Percentiles rank a stretch among this genome's conserved stretches.
Conservation (phyloP, 2,888 invertebrate genomes). For the Sinohyriopsis cumingii region DNA sequence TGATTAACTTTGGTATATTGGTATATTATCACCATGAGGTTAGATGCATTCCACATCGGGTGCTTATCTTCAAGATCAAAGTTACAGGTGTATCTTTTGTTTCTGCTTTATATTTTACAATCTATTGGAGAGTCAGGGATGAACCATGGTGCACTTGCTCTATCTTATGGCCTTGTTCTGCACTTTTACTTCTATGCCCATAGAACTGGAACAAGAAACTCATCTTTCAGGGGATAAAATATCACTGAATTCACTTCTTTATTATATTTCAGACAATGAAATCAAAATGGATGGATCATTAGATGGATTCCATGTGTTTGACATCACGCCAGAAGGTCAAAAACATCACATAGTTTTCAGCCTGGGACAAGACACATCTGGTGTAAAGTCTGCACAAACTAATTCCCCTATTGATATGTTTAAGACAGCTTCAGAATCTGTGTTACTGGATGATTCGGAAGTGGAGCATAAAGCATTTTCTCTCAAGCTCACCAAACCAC, state of each 20-base stretch:
- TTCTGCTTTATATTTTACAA: too few species aligned
- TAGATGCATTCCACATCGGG: too few species aligned
- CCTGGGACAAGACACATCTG: constrained; percentile 47
- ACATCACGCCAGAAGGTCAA: constrained; percentile 87
- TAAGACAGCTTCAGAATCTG: constrained; percentile 57
- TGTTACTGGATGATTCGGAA: constrained; percentile 20
- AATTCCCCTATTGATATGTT: constrained; percentile 62
- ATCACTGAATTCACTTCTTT: neutral
- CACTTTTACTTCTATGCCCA: too few species aligned
- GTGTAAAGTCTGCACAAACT: constrained; percentile 8
- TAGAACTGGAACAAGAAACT: too few species aligned
- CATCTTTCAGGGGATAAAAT: too few species aligned
- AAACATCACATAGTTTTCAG: constrained; percentile 84
- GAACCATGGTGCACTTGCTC: too few species aligned
- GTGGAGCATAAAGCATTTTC: constrained; percentile 39
- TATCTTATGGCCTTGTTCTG: too few species aligned
- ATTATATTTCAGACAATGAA: constrained; percentile 72
- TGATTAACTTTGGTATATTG: too few species aligned
- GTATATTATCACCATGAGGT: too few species aligned
- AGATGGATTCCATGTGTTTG: constrained; percentile 89
- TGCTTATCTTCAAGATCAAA: too few species aligned
- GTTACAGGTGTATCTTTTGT: too few species aligned
- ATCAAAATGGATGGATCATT: constrained; percentile 87
- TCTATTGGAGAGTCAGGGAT: too few species aligned
- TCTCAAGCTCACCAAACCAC: constrained; percentile 32